Percentiles rank a stretch among this genome's conserved stretches.
These are phyloP conservation scores for Melieria omissa DNA, from an alignment of 2,888 invertebrate genomes.

Conservation along the genomic window DNA sequence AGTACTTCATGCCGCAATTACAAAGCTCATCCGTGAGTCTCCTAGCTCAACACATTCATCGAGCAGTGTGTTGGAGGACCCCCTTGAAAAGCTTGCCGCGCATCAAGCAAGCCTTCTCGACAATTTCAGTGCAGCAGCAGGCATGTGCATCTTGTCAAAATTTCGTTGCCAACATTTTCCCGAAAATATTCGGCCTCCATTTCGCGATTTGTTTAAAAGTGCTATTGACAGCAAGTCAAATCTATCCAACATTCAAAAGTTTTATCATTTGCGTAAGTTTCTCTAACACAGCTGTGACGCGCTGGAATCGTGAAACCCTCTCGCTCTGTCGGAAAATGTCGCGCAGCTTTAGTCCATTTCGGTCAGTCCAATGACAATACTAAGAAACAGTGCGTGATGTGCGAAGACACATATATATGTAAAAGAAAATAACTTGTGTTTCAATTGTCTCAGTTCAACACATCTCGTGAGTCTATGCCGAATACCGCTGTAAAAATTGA, in stretches of 20 bases:
- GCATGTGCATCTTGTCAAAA: conserved; percentile 22
- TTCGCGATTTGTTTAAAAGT: conserved; percentile 22
- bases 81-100: neutral
- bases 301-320: conserved; percentile 22
- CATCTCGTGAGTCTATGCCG: too few relatives aligned
- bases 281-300: conserved; percentile 15
- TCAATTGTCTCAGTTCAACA: too few relatives aligned
- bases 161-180: neutral
- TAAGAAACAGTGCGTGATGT: conserved; percentile 11
- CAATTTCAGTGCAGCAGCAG: conserved; percentile 7
- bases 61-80: neutral
- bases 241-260: conserved; percentile 30
- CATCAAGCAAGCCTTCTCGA: conserved; percentile 17
- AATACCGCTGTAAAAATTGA: too few relatives aligned
- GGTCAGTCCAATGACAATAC: conserved; percentile 8
- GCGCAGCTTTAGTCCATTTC: neutral
- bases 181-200: conserved; percentile 30
- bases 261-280: neutral
- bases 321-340: neutral
- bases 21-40: neutral
- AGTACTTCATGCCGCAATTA: conserved; percentile 9
- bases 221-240: conserved; percentile 23
- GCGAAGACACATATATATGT: too few relatives aligned
- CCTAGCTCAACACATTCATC: neutral
- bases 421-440: too few relatives aligned